Conservation (phyloP, 2,797 vertebrate genomes). For the Hydrocynus forskahlii region DNA sequence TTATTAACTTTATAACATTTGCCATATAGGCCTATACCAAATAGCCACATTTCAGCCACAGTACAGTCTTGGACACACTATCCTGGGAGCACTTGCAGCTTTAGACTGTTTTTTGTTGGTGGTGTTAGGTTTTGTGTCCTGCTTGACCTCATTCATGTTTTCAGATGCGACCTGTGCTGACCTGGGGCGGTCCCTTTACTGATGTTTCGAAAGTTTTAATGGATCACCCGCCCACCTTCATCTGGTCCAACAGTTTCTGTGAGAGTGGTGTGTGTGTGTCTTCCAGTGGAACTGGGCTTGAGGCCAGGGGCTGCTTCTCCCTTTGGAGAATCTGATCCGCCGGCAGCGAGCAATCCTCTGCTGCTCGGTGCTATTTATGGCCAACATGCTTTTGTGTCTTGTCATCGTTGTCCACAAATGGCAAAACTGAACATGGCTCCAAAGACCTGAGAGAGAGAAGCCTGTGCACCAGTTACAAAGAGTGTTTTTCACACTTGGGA, state of each 20-base stretch:
- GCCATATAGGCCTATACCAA: background rate
- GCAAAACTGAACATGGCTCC: constrained; percentile 86
- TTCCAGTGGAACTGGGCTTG: constrained; percentile 68
- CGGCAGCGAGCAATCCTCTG: constrained; percentile 80
- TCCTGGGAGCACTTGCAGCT: background rate
- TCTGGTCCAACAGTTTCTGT: constrained; percentile 29
- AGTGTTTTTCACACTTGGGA: constrained; percentile 46
- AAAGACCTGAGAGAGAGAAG: constrained; percentile 77
- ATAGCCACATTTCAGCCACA: background rate
- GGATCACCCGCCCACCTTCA: constrained; percentile 7
- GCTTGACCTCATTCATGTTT: constrained; percentile 1
- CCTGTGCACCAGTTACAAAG: constrained; percentile 36
- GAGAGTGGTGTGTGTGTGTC: constrained; percentile 21
- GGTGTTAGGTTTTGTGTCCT: background rate
- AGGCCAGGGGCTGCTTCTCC: constrained; percentile 75
- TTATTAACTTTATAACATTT: background rate
- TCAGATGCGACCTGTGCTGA: background rate
- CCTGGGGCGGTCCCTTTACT: constrained; percentile 1
- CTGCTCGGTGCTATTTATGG: constrained; percentile 92
- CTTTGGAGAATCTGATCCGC: constrained; percentile 91
- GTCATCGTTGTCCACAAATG: constrained; percentile 93
- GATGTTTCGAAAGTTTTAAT: constrained; percentile 43
- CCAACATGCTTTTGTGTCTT: constrained; percentile 91
- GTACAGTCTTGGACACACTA: background rate
- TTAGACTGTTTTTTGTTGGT: background rate